Evolutionary conservation across 2,888 invertebrate genomes (phyloP).

Genomic region (Apodemia zela): DNA sequence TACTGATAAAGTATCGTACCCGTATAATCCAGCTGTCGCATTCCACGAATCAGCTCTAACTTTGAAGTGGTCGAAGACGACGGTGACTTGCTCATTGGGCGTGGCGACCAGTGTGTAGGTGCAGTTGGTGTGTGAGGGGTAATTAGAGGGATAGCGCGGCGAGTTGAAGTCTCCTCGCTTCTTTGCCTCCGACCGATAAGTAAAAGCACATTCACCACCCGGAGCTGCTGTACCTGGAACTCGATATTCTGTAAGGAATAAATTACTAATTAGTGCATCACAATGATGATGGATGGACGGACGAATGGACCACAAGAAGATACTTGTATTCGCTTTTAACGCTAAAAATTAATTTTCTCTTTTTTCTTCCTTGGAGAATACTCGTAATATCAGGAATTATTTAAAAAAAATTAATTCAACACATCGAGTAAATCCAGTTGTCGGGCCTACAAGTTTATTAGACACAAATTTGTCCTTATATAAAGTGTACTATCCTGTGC

Average conservation of each 20-base stretch:
- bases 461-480: too few species aligned
- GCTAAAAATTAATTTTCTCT: too few species aligned
- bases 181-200: slow-evolving; percentile 92
- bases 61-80: slow-evolving; percentile 95
- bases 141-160: slow-evolving; percentile 97
- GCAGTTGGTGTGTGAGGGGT: slow-evolving; percentile 97
- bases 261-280: background rate
- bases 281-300: too few species aligned
- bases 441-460: too few species aligned
- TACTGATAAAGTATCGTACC: slow-evolving; percentile 43
- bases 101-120: slow-evolving; percentile 93
- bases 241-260: slow-evolving; percentile 86
- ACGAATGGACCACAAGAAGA: too few species aligned
- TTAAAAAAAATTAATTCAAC: too few species aligned
- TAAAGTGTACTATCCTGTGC: too few species aligned
- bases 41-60: slow-evolving; percentile 91
- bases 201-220: slow-evolving; percentile 94
- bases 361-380: too few species aligned
- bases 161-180: slow-evolving; percentile 97
- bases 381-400: too few species aligned
- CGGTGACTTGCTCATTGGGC: slow-evolving; percentile 93
- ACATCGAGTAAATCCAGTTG: too few species aligned
- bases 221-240: slow-evolving; percentile 97
- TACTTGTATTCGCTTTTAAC: too few species aligned
- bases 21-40: slow-evolving; percentile 81